Percentiles rank a stretch among this genome's conserved stretches.
These are phyloP conservation scores for Atethmia centrago DNA, from an alignment of 2,888 invertebrate species.

Conservation along the genomic window DNA sequence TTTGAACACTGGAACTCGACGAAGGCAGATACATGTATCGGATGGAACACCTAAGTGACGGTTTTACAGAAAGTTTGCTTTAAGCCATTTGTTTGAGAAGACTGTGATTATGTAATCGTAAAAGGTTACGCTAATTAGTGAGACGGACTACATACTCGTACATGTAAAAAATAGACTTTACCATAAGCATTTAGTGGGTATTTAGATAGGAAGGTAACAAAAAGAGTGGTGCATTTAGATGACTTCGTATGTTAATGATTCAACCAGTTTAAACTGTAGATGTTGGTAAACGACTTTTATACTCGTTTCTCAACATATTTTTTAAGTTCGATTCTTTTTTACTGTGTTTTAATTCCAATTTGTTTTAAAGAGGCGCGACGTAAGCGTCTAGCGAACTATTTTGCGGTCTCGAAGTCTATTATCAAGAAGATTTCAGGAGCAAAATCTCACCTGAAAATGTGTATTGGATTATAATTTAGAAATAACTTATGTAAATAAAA, in stretches of 20 bases:
- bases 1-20: conserved; percentile 77
- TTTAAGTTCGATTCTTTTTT: conserved; percentile 8
- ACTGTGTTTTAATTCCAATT: not conserved
- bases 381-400: not conserved
- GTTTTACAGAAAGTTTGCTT: not conserved
- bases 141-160: conserved; percentile 12
- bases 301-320: conserved; percentile 3
- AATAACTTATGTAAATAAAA: not conserved
- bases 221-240: conserved; percentile 26
- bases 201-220: not conserved
- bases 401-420: not conserved
- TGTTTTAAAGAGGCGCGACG: not conserved
- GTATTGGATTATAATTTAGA: not conserved
- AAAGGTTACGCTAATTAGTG: conserved; percentile 4
- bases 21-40: conserved; percentile 69
- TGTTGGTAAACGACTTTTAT: not conserved
- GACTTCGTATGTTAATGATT: not conserved
- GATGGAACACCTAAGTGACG: conserved; percentile 38
- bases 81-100: conserved; percentile 20
- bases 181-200: conserved; percentile 13
- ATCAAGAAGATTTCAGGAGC: not conserved
- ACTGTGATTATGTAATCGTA: conserved; percentile 28
- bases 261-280: conserved; percentile 3
- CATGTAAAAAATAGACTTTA: conserved; percentile 3
- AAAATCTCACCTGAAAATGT: not conserved